Conservation (phyloP, 2,888 invertebrate genomes). For the Unio pictorum region DNA sequence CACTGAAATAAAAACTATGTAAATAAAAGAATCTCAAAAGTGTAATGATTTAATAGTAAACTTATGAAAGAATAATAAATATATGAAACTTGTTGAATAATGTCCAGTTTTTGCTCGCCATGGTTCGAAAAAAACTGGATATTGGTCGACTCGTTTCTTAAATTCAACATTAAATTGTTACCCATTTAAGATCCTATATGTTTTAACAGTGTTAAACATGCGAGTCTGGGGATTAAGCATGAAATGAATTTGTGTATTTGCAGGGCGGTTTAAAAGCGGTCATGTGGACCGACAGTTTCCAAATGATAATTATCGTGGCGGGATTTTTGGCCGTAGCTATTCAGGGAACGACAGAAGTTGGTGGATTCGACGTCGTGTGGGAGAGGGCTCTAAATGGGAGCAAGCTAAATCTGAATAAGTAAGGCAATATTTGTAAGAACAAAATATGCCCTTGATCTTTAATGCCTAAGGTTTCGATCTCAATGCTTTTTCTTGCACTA, state of each 20-base stretch:
- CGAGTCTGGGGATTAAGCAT: too few relatives aligned
- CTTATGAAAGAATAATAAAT: too few relatives aligned
- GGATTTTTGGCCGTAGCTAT: constrained; percentile 60
- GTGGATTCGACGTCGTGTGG: constrained; percentile 49
- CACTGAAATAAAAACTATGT: too few relatives aligned
- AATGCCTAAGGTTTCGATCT: background rate
- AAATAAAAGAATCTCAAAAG: too few relatives aligned
- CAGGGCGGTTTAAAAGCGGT: constrained; percentile 73
- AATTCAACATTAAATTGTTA: too few relatives aligned
- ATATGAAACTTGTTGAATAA: too few relatives aligned
- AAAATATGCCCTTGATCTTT: background rate
- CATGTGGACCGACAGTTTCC: constrained; percentile 71
- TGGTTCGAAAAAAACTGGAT: too few relatives aligned
- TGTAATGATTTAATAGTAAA: too few relatives aligned
- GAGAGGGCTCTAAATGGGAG: constrained; percentile 35
- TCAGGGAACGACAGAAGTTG: constrained; percentile 45
- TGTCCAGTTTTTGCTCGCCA: too few relatives aligned
- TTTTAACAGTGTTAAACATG: too few relatives aligned
- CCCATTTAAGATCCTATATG: too few relatives aligned
- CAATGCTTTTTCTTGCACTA: background rate
- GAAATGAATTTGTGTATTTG: constrained; percentile 4
- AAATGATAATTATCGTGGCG: constrained; percentile 69
- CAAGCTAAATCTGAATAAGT: constrained; percentile 33
- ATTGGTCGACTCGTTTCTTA: too few relatives aligned
- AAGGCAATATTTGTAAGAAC: constrained; percentile 1